Conservation (phyloP, 2,113 vertebrate species). For the Salvator merianae region DNA sequence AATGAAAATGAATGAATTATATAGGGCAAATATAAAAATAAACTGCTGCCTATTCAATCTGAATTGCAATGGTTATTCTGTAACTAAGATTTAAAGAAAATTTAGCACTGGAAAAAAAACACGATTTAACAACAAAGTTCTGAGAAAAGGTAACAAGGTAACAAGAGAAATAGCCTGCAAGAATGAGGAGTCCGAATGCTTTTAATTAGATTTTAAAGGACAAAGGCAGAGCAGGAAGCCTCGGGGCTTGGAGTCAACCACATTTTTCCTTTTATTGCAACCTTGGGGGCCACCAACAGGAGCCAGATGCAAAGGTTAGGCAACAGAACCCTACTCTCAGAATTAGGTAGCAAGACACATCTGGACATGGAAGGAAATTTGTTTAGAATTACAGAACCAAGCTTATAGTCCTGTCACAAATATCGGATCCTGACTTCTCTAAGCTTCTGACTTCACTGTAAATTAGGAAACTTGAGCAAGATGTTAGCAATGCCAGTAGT, state of each 20-base stretch:
- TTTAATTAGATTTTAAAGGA: not conserved
- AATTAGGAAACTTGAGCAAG: no score
- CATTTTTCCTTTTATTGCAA: no score
- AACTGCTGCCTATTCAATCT: not conserved
- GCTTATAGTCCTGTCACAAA: no score
- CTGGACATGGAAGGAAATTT: not conserved
- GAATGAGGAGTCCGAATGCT: not conserved
- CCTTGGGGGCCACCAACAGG: no score
- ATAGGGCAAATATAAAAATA: not conserved
- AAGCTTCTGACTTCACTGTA: not conserved
- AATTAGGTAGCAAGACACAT: not conserved
- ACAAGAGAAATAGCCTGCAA: not conserved
- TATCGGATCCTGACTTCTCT: not conserved
- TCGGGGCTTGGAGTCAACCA: no score
- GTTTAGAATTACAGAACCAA: no score
- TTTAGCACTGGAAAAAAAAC: no score
- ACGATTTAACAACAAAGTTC: no score
- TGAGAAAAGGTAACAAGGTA: not conserved
- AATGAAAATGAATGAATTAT: not conserved
- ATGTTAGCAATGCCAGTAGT: not conserved
- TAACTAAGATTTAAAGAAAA: not conserved
- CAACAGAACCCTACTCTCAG: no score
- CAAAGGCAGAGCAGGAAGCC: no score
- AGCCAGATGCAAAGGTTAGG: no score
- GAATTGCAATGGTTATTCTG: not conserved